Base-by-base conservation (phyloP, 23 tunicate species). In the Halocynthia roretzi region DNA sequence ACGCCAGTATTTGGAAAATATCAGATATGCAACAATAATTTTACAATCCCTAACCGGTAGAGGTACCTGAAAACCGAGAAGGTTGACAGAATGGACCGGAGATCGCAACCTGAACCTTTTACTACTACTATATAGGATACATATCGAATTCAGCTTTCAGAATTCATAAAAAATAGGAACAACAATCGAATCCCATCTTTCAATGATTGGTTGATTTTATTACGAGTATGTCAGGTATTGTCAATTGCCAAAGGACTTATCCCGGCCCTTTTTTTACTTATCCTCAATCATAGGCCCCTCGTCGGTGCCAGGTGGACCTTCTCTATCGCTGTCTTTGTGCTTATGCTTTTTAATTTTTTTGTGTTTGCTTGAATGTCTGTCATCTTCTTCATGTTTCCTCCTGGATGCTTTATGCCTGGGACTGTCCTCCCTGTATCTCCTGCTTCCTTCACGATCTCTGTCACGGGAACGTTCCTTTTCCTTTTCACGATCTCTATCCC, bases 261-360 rank as follows among this genome's bases (percentile, higher is more conserved):
- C 17, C 17, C 64, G n/a, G 64, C 17, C 17, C 4, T 60, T 2
- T 60, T 77, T 77, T 44, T 61, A 18, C 49, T 21, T 50, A 8
- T 62, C 81, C 31, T 62, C 71, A 50, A 19, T 77, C 9, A 72
- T 56, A 9, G 14, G 51, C 8, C n/a, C 71, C 10, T 77, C 81
- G 51, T 67, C 52, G 4, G 53, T 22, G 4, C 64, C 64, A 0
- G 78, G 78, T 0, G 78, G 78, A 9, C 64, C 78, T 19, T 74
- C 81, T 23, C 71, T 69, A 7, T 88, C 83, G 40, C 71, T 61
- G 23, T 80, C 86, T 51, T 83, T 86, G 67, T 83, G 83, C 75
- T 88, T 88, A 72, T 88, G 87, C 75, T 88, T 88, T 73, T 88
- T 88, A 6, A 87, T 80, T 61, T 88, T 88, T 58, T 88, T 88